Conservation (phyloP, 2,888 invertebrate species). For the Notocelia uddmanniana region DNA sequence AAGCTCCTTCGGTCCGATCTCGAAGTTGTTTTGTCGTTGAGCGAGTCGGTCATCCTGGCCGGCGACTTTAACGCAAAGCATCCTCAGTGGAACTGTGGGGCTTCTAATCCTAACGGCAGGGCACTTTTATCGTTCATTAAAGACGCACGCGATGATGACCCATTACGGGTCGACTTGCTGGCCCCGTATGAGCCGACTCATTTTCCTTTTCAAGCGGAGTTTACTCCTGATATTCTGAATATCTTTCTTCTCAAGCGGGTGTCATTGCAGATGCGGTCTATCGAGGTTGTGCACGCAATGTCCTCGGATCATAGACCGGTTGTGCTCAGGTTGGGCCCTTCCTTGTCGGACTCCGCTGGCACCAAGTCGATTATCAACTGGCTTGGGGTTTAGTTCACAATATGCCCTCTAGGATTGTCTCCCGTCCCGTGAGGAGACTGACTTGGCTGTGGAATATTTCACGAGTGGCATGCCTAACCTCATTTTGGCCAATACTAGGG, state of each 20-base stretch:
- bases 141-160: no score
- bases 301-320: not conserved
- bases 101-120: not conserved
- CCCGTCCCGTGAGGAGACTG: no score
- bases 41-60: constrained; percentile 14
- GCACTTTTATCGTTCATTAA: not conserved
- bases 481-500: no score
- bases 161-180: not conserved
- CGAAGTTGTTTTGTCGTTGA: not conserved
- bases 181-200: not conserved
- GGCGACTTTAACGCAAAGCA: constrained; percentile 18
- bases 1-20: not conserved
- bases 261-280: not conserved
- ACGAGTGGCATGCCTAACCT: no score
- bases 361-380: not conserved
- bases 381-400: not conserved
- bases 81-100: not conserved
- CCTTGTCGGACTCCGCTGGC: not conserved
- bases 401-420: no score
- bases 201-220: no score
- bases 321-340: not conserved
- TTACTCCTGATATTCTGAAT: not conserved
- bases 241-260: not conserved
- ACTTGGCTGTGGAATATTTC: no score
- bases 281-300: not conserved